Conservation (phyloP, 1,140 invertebrate genomes). For the Ganaspis sp. region DNA sequence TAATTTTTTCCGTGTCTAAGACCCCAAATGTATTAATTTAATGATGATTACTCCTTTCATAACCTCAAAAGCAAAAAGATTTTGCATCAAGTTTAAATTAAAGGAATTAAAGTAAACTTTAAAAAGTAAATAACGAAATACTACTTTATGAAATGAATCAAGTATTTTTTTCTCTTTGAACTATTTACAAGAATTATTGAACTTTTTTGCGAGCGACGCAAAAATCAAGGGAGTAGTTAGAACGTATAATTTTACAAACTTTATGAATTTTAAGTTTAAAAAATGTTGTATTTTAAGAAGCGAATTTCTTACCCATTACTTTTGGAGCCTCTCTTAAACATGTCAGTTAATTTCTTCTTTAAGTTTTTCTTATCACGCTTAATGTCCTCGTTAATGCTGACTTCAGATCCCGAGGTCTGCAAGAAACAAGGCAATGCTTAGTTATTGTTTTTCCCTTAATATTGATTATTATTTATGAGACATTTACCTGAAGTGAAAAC, state of each 20-base stretch:
- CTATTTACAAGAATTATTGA: too few relatives aligned
- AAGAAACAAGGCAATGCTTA: conserved; percentile 40
- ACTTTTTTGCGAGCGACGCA: background rate
- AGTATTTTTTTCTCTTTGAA: too few relatives aligned
- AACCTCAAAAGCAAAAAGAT: too few relatives aligned
- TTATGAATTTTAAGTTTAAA: background rate
- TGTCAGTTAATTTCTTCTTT: conserved; percentile 86
- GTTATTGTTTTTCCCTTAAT: background rate
- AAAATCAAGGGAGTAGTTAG: background rate
- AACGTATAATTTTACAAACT: background rate
- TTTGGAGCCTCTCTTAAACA: conserved; percentile 86
- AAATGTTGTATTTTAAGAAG: conserved; percentile 17
- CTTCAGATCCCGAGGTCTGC: conserved; percentile 87
- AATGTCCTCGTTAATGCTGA: conserved; percentile 81
- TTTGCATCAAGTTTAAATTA: too few relatives aligned
- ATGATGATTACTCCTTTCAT: too few relatives aligned
- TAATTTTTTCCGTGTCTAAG: too few relatives aligned
- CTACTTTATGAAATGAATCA: too few relatives aligned
- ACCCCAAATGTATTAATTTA: too few relatives aligned
- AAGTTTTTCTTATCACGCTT: conserved; percentile 85
- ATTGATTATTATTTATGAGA: conserved; percentile 44
- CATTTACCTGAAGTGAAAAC: conserved; percentile 75
- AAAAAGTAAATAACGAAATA: too few relatives aligned
- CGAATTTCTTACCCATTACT: conserved; percentile 79
- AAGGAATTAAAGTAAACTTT: too few relatives aligned